Evolutionary conservation across 2,113 vertebrate genomes (phyloP).

Genomic region (Callospermophilus lateralis): DNA sequence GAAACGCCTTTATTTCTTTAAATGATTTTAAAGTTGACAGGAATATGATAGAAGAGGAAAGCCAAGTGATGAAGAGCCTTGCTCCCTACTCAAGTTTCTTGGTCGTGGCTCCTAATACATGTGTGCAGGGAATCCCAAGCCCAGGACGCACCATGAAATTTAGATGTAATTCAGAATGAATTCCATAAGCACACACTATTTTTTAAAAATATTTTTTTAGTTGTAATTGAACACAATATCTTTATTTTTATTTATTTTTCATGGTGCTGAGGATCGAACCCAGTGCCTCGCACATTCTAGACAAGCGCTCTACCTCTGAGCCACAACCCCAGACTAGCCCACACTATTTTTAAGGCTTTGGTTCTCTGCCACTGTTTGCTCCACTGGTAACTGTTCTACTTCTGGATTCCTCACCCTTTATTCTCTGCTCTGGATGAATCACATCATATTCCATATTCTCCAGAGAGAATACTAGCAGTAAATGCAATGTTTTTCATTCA

Average conservation of each 20-base stretch:
- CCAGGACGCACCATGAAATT: background rate
- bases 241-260: too few relatives aligned
- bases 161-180: background rate
- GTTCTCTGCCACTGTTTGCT: background rate
- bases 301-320: too few relatives aligned
- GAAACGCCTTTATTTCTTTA: background rate
- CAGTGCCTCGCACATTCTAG: too few relatives aligned
- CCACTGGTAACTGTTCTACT: background rate
- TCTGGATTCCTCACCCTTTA: background rate
- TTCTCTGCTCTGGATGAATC: background rate
- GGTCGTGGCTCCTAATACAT: background rate
- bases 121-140: background rate
- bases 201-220: too few relatives aligned
- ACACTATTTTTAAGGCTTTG: background rate
- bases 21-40: background rate
- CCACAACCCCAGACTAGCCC: too few relatives aligned
- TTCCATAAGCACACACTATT: background rate
- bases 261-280: too few relatives aligned
- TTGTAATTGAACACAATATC: too few relatives aligned
- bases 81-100: background rate
- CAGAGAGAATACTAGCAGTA: background rate
- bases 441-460: background rate
- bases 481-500: background rate
- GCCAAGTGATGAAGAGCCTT: background rate
- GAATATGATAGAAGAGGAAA: background rate